A percentile compares a stretch with the other conserved stretches of the same genome.
Evolutionary conservation across 2,888 invertebrate species (phyloP).

Genomic region (Coelopa pilipes): DNA sequence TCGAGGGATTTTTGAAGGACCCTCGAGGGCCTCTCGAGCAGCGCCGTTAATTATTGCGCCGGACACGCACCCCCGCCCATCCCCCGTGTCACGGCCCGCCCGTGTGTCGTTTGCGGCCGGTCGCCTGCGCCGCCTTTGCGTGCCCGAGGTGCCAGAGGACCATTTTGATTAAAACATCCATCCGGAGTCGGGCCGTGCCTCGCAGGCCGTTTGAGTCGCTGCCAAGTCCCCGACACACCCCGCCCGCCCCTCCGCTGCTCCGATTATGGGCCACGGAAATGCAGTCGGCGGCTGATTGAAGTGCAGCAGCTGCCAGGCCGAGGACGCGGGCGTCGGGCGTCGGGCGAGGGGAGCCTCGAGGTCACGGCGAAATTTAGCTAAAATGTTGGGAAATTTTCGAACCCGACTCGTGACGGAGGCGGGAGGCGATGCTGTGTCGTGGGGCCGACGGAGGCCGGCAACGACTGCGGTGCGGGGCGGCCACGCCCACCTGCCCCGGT

Average conservation of each 20-base stretch:
- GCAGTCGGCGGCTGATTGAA: slow-evolving; percentile 4
- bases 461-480: background rate
- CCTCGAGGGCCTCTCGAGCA: too few species aligned
- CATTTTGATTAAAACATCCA: too few species aligned
- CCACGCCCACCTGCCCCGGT: too few species aligned
- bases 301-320: background rate
- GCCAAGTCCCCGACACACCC: background rate
- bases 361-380: background rate
- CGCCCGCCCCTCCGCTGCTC: background rate
- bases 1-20: too few species aligned
- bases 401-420: background rate
- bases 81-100: too few species aligned
- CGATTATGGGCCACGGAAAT: background rate
- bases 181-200: too few species aligned
- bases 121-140: too few species aligned
- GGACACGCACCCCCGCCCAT: too few species aligned
- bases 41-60: too few species aligned
- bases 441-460: background rate
- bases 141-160: too few species aligned
- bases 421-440: background rate
- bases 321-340: too few species aligned
- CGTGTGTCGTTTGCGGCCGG: too few species aligned
- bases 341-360: background rate
- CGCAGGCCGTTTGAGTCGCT: background rate
- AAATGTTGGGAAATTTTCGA: background rate